Percentiles rank a stretch among this genome's conserved stretches.
These are phyloP conservation scores for Eristalinus aeneus DNA, from an alignment of 2,888 invertebrate species.

Conservation along the genomic window DNA sequence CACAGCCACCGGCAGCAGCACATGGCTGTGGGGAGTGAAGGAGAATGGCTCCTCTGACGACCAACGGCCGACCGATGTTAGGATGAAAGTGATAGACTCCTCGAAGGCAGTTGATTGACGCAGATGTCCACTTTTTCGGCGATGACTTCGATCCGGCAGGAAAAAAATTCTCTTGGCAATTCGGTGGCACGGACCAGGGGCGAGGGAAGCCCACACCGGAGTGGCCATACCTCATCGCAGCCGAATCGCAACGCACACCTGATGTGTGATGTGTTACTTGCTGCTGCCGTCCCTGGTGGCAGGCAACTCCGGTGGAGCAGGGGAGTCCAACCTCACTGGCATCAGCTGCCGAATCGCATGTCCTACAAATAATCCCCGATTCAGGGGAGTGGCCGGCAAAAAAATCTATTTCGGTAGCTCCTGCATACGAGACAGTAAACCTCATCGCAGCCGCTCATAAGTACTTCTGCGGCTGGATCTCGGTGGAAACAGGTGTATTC, in stretches of 20 bases:
- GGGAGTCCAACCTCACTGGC: constrained; percentile 28
- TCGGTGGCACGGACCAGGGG: neutral
- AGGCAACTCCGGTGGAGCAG: neutral
- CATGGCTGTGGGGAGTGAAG: neutral
- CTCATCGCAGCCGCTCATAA: constrained; percentile 61
- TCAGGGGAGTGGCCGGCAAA: constrained; percentile 14
- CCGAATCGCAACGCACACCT: constrained; percentile 64
- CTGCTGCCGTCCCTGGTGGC: neutral
- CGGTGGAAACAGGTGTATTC: constrained; percentile 67
- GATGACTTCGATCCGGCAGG: constrained; percentile 26
- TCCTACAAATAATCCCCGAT: constrained; percentile 53
- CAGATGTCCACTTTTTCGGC: constrained; percentile 64
- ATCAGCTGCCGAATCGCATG: constrained; percentile 68
- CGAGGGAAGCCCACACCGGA: neutral
- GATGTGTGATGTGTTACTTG: constrained; percentile 62
- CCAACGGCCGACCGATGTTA: constrained; percentile 36
- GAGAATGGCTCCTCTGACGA: constrained; percentile 5
- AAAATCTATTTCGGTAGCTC: constrained; percentile 65
- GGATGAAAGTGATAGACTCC: constrained; percentile 69
- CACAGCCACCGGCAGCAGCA: constrained; percentile 21
- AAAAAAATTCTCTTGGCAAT: neutral
- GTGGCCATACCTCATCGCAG: neutral
- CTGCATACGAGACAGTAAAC: constrained; percentile 62
- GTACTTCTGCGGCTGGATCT: constrained; percentile 48
- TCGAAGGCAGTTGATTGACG: constrained; percentile 67